A percentile compares a stretch with the other conserved stretches of the same genome.
Evolutionary conservation across 2,888 invertebrate genomes (phyloP).

Genomic region (Epinotia demarniana): DNA sequence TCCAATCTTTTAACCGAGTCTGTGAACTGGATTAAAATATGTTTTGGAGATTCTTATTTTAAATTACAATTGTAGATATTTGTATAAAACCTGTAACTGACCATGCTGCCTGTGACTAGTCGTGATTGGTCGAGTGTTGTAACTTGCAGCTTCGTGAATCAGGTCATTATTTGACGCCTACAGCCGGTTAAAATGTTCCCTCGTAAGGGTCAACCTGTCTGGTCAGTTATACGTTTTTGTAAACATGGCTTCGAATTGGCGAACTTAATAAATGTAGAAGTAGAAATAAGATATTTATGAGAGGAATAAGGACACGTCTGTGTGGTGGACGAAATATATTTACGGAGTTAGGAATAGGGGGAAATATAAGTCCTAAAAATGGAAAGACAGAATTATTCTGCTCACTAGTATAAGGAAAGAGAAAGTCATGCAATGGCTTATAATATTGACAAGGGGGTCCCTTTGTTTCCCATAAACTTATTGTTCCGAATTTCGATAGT

Average conservation of each 20-base stretch:
- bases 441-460: conserved; percentile 18
- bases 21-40: background rate
- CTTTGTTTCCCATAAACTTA: too few relatives aligned
- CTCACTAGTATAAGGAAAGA: conserved; percentile 30
- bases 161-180: background rate
- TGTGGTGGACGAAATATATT: conserved; percentile 14
- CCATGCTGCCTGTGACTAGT: too few relatives aligned
- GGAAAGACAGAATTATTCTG: conserved; percentile 41
- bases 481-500: too few relatives aligned
- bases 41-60: background rate
- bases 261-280: background rate
- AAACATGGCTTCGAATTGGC: background rate
- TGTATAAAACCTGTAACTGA: background rate
- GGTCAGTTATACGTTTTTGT: background rate
- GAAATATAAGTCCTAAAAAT: conserved; percentile 19
- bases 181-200: background rate
- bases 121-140: too few relatives aligned
- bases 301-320: background rate
- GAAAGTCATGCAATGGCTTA: conserved; percentile 37
- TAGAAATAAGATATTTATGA: background rate
- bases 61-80: background rate
- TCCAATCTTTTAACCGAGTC: background rate
- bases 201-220: background rate
- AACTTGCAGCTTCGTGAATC: too few relatives aligned
- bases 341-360: conserved; percentile 5